These are phyloP conservation scores for Spisula subtruncata DNA, from an alignment of 2,888 invertebrate species.

Conservation along the genomic window DNA sequence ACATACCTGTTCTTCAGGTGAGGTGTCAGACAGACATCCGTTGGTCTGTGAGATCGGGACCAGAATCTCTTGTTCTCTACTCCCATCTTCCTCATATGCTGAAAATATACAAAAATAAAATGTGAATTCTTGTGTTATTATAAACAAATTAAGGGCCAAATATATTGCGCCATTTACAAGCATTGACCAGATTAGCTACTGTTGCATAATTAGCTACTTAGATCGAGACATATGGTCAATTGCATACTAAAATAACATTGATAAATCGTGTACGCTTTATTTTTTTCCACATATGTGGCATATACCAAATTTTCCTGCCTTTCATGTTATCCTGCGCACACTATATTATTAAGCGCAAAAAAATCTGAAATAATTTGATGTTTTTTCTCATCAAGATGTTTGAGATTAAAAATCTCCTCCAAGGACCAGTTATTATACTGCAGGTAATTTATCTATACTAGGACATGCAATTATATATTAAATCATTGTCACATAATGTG, in stretches of 20 bases:
- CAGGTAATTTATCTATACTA: neutral
- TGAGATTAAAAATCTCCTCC: neutral
- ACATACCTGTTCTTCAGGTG: conserved; percentile 30
- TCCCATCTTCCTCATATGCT: conserved; percentile 61
- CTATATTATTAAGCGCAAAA: too few species aligned
- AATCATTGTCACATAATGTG: conserved; percentile 42
- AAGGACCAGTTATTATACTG: neutral
- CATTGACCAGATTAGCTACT: too few species aligned
- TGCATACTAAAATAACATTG: too few species aligned
- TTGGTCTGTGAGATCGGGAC: conserved; percentile 53
- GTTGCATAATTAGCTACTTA: too few species aligned
- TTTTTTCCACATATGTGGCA: too few species aligned
- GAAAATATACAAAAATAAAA: conserved; percentile 37
- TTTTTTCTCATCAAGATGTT: neutral
- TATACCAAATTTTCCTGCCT: too few species aligned
- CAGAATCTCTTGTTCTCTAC: conserved; percentile 39
- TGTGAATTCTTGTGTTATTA: neutral
- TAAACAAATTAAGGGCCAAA: too few species aligned
- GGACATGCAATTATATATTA: conserved; percentile 38
- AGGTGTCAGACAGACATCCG: conserved; percentile 26
- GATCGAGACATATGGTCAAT: too few species aligned
- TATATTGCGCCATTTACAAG: too few species aligned
- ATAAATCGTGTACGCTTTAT: too few species aligned
- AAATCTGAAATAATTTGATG: neutral
- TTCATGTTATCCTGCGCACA: too few species aligned